Evolutionary conservation across 2,797 vertebrate genomes (phyloP).

Genomic region (Anisognathus igniventris): DNA sequence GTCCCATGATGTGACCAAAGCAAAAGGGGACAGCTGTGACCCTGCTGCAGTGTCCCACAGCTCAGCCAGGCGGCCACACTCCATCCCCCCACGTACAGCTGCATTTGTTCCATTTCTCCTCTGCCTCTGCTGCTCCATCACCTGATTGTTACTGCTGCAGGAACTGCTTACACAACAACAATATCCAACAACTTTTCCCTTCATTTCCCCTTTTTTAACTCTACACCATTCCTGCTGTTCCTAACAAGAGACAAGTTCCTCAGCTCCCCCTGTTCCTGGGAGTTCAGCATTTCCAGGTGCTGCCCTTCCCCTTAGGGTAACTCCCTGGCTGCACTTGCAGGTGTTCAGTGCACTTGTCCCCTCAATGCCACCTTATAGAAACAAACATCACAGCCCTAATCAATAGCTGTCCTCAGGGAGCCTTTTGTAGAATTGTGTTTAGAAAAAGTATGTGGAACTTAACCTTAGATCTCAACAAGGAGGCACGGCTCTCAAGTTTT

Average conservation of each 20-base stretch:
- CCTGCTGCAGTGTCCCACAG: neutral
- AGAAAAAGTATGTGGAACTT: neutral
- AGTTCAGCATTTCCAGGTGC: neutral
- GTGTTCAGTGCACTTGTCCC: neutral
- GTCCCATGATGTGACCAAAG: neutral
- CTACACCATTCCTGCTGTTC: accelerated
- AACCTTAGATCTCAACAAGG: neutral
- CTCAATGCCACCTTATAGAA: neutral
- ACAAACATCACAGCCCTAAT: neutral
- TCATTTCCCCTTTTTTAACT: neutral
- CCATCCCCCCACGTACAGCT: neutral
- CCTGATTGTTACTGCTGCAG: neutral
- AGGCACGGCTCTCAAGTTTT: neutral
- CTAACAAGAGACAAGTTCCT: neutral
- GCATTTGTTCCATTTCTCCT: neutral
- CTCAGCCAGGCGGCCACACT: neutral
- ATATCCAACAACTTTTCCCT: neutral
- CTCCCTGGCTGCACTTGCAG: neutral
- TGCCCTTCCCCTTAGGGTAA: neutral
- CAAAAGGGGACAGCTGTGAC: neutral
- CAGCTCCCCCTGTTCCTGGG: neutral
- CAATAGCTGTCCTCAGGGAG: slow-evolving; percentile 7
- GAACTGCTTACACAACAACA: neutral
- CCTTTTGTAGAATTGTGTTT: neutral
- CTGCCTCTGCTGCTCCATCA: neutral